Percentiles rank a stretch among this genome's conserved stretches.
Conservation (phyloP, 1,140 invertebrate species). For the Bombus waltoni region DNA sequence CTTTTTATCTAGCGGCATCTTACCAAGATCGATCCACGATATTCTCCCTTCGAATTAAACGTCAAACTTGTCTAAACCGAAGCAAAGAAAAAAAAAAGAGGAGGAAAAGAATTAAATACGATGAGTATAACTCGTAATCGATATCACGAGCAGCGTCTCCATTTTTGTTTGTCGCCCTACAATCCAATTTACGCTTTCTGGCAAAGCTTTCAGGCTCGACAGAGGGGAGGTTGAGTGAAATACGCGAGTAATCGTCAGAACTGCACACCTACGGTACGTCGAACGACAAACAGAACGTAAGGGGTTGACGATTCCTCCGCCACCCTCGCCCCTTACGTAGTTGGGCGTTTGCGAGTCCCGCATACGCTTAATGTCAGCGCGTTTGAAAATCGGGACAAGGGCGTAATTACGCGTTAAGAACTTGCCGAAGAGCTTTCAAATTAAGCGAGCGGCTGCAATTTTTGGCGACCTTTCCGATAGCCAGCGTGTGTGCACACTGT, state of each 20-base stretch:
- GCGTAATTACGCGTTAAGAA: constrained; percentile 55
- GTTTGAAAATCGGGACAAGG: constrained; percentile 56
- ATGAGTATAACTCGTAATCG: background rate
- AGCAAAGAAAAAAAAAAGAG: too few species aligned
- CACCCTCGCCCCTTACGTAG: background rate
- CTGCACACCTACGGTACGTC: background rate
- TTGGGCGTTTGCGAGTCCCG: constrained; percentile 12
- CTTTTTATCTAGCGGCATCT: too few species aligned
- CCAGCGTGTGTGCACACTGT: background rate
- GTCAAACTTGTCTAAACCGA: too few species aligned
- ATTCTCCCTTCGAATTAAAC: too few species aligned
- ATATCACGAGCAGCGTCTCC: background rate
- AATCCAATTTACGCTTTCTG: constrained; percentile 3
- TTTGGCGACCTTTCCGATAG: constrained; percentile 29
- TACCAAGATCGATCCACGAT: too few species aligned
- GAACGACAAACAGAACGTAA: constrained; percentile 26
- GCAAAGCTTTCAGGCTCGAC: constrained; percentile 17
- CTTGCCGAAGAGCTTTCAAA: constrained; percentile 49
- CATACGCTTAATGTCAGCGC: constrained; percentile 52
- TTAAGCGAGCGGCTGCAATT: constrained; percentile 50
- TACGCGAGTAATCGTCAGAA: background rate
- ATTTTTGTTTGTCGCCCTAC: background rate
- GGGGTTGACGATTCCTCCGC: background rate
- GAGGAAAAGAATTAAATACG: too few species aligned
- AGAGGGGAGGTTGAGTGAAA: background rate